Conservation (phyloP, 2,797 vertebrate species). For the Siniperca obscura region DNA sequence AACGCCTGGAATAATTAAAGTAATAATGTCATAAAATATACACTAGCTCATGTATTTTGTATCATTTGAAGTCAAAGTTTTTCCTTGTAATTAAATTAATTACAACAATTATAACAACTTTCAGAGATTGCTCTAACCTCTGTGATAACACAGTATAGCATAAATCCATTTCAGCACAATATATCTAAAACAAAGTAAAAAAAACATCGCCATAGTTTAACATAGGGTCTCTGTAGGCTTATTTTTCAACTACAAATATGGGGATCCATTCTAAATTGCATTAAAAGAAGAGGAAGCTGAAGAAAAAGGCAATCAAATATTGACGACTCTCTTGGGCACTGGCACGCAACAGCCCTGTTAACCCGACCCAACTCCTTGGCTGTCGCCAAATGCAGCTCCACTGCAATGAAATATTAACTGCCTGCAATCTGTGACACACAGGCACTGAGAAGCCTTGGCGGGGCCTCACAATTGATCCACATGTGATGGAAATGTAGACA, state of each 20-base stretch:
- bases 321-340: constrained; percentile 73
- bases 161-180: background rate
- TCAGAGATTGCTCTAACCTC: background rate
- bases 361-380: constrained; percentile 70
- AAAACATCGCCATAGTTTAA: background rate
- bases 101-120: background rate
- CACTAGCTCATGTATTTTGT: constrained; percentile 17
- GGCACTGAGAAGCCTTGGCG: constrained; percentile 40
- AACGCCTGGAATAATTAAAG: background rate
- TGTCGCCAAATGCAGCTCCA: constrained; percentile 74
- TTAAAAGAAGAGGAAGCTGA: constrained; percentile 61
- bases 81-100: constrained; percentile 18
- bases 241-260: constrained; percentile 46
- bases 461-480: constrained; percentile 12
- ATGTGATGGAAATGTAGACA: constrained; percentile 34
- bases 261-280: constrained; percentile 51
- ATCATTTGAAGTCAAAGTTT: background rate
- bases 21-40: constrained; percentile 24
- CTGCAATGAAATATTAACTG: constrained; percentile 81
- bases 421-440: constrained; percentile 73
- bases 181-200: constrained; percentile 20
- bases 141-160: background rate
- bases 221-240: background rate
- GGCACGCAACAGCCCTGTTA: constrained; percentile 74
- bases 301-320: constrained; percentile 76